phyloP scores from a whole-genome alignment of 2,797 vertebrate species.

The Lagothrix lagotricha region DNA sequence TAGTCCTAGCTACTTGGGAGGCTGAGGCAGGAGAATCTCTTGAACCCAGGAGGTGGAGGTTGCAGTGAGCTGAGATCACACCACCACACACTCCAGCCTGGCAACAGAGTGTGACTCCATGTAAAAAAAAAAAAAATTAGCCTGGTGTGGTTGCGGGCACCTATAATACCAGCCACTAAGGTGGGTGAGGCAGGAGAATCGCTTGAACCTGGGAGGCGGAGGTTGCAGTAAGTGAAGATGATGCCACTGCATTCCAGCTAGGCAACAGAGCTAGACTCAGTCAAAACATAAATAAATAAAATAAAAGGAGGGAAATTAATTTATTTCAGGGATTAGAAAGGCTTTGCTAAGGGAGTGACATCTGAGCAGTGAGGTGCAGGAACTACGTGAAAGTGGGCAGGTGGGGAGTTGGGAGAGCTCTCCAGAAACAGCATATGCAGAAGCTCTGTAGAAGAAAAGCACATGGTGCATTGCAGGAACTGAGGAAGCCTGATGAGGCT shows the following conservation, averaged over 20 bases:
- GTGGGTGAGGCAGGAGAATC: background rate
- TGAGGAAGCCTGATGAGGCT: background rate
- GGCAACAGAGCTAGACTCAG: background rate
- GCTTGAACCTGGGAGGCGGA: background rate
- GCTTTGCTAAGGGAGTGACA: background rate
- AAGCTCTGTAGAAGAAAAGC: background rate
- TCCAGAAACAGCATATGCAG: no score
- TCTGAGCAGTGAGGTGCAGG: background rate
- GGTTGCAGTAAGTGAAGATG: background rate
- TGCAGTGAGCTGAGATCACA: background rate
- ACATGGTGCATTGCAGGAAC: background rate
- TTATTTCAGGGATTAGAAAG: background rate
- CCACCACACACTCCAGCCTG: no score
- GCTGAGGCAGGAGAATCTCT: background rate
- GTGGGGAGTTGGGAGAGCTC: fast-evolving
- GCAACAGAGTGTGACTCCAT: no score
- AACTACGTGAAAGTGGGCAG: background rate
- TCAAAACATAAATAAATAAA: background rate
- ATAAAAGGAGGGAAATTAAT: background rate
- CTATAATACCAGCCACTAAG: no score
- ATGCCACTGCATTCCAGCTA: background rate
- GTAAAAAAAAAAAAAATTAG: no score
- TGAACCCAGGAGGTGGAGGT: fast-evolving
- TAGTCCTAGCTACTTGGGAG: background rate
- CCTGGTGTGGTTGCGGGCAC: no score